A percentile compares a stretch with the other conserved stretches of the same genome.
These are phyloP conservation scores for Eulemur albifrons DNA, from an alignment of 2,797 vertebrate species.

Conservation along the genomic window DNA sequence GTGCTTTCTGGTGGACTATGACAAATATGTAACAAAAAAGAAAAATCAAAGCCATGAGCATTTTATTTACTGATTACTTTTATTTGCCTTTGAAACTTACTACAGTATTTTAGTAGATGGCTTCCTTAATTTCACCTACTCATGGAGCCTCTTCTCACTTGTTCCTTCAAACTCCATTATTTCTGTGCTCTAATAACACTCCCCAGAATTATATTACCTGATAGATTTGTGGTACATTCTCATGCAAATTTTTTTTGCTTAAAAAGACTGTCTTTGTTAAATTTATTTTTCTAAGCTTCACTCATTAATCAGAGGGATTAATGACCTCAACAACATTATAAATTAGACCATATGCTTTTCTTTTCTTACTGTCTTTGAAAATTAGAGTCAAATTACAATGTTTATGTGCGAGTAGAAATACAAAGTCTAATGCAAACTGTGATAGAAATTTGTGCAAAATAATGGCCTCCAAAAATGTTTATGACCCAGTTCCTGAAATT, in stretches of 20 bases:
- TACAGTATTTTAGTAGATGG: neutral
- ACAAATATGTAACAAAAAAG: neutral
- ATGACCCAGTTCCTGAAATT: neutral
- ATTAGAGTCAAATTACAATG: neutral
- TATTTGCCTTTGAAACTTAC: constrained; percentile 10
- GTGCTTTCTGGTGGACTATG: neutral
- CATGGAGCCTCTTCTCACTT: neutral
- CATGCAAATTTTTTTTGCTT: neutral
- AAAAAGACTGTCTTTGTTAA: neutral
- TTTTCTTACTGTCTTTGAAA: neutral
- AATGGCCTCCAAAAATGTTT: neutral
- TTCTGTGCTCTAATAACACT: neutral
- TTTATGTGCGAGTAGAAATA: neutral
- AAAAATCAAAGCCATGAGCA: neutral
- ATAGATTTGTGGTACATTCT: neutral
- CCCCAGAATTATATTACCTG: neutral
- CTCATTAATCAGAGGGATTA: constrained; percentile 12
- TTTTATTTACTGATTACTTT: neutral
- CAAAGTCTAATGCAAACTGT: neutral
- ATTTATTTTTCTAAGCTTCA: constrained; percentile 26
- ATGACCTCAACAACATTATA: neutral
- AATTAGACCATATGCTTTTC: neutral
- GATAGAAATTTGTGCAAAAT: no score
- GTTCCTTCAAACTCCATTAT: neutral
- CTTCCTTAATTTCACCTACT: neutral